Evolutionary conservation across 2,888 invertebrate species (phyloP), one percentile per base, ranked within the genome.

Genomic region (Epistrophe eligans): DNA sequence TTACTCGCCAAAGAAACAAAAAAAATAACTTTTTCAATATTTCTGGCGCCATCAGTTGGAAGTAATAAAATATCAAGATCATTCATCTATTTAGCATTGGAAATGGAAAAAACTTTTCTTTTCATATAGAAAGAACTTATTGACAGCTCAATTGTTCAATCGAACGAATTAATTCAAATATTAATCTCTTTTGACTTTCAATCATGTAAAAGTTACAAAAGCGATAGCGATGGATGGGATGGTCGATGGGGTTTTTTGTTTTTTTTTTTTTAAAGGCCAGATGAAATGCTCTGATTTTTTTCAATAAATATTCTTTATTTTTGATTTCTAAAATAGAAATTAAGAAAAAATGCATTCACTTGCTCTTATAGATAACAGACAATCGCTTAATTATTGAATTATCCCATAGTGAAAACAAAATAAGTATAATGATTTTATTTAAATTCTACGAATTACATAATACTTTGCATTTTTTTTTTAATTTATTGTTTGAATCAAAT

Each of bases 21-120:
- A 66, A 67, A 35, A 67, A 32, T 66, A 79, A 79, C 66, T 73
- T 80, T 80, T 80, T 80, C 58, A 80, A 80, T 80, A 80, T 58
- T 58, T 67, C 40, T 50, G 43, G 40, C 73, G 28, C 66, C 73
- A 62, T 58, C 71, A 64, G 55, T 35, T 55, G 52, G 35, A 55
- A 45, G 55, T 62, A 79, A 72, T 62, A 62, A 64, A 79, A 73
- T 57, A 48, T 52, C 11, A 48, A 60, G 35, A 60, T 62, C 40
- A 2, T 55, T 55, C 40, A 67, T 64, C 71, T 79, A 60, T 60
- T 77, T 60, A 40, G 40, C 32, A 62, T 35, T 67, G 79, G n/a
- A 77, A 60, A 79, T 62, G 43, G 62, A 67, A 71, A n/a, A 79
- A 79, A 79, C 43, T 79, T 79, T 79, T 71, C n/a, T 55, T 11